A percentile compares a stretch with the other conserved stretches of the same genome.
These are phyloP conservation scores for Drosophila sulfurigaster DNA, from an alignment of 1,140 invertebrate genomes.

Conservation along the genomic window DNA sequence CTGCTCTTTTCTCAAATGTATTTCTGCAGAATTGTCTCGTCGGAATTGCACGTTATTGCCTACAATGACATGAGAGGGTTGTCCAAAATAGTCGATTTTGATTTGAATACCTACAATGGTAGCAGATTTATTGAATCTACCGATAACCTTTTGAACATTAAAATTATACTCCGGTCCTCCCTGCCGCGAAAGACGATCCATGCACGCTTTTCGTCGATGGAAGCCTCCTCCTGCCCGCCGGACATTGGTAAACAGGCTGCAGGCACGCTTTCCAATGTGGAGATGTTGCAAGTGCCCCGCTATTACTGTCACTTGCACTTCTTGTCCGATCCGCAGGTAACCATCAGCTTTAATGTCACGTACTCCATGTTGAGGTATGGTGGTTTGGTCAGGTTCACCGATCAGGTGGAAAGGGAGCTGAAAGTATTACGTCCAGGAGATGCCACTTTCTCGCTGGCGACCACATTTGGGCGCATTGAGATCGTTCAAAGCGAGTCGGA, in stretches of 20 bases:
- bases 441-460: conserved; percentile 37
- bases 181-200: conserved; percentile 8
- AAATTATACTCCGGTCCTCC: not conserved
- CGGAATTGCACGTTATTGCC: not conserved
- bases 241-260: conserved; percentile 51
- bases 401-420: conserved; percentile 9
- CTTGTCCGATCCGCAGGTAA: conserved; percentile 19
- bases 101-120: conserved; percentile 38
- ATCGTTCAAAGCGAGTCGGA: conserved; percentile 10
- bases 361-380: conserved; percentile 6
- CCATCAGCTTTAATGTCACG: conserved; percentile 59
- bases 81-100: conserved; percentile 57
- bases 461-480: conserved; percentile 30
- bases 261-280: conserved; percentile 48
- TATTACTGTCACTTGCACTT: conserved; percentile 63
- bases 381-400: conserved; percentile 30
- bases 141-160: conserved; percentile 67
- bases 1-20: too few species aligned
- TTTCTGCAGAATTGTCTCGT: not conserved
- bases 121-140: conserved; percentile 56
- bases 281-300: conserved; percentile 8
- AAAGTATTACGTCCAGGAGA: conserved; percentile 2
- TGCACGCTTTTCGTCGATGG: conserved; percentile 51
- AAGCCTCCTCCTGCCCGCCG: conserved; percentile 54
- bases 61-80: conserved; percentile 49